A percentile compares a stretch with the other conserved stretches of the same genome.
Conservation (phyloP, 2,888 invertebrate genomes). For the Calephelis perditalis region DNA sequence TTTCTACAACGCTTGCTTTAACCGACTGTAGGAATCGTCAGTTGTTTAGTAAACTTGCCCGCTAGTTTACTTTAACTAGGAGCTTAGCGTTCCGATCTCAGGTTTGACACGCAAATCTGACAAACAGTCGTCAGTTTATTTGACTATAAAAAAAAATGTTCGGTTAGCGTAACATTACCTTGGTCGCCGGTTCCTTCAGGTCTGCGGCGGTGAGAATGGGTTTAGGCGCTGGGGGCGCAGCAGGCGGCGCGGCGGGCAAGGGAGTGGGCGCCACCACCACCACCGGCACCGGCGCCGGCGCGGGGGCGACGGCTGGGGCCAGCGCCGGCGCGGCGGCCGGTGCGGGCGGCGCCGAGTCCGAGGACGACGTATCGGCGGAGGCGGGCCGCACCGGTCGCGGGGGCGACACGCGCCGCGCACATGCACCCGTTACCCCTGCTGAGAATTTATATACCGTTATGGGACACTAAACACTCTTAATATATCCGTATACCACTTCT, state of each 20-base stretch:
- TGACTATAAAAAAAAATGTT: too few relatives aligned
- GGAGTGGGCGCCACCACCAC: constrained; percentile 29
- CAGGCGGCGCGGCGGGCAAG: constrained; percentile 34
- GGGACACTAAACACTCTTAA: too few relatives aligned
- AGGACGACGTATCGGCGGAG: constrained; percentile 77
- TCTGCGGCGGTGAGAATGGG: constrained; percentile 27
- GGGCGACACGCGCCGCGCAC: constrained; percentile 51
- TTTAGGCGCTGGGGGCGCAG: constrained; percentile 25
- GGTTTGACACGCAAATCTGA: too few relatives aligned
- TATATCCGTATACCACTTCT: too few relatives aligned
- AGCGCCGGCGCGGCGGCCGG: constrained; percentile 41
- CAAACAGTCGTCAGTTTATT: too few relatives aligned
- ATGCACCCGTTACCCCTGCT: constrained; percentile 34
- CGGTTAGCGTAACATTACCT: constrained; percentile 33
- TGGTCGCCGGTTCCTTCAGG: constrained; percentile 46
- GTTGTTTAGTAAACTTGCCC: too few relatives aligned
- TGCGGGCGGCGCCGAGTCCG: constrained; percentile 68
- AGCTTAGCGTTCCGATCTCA: too few relatives aligned
- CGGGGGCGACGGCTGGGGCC: constrained; percentile 34
- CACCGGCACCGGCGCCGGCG: constrained; percentile 29
- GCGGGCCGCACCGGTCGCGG: constrained; percentile 57
- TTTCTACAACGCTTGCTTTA: too few relatives aligned
- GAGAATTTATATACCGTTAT: constrained; percentile 20
- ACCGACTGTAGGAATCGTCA: too few relatives aligned
- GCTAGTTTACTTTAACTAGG: too few relatives aligned